Evolutionary conservation across 2,113 vertebrate species (phyloP).

Genomic region (Oncorhynchus gorbuscha): DNA sequence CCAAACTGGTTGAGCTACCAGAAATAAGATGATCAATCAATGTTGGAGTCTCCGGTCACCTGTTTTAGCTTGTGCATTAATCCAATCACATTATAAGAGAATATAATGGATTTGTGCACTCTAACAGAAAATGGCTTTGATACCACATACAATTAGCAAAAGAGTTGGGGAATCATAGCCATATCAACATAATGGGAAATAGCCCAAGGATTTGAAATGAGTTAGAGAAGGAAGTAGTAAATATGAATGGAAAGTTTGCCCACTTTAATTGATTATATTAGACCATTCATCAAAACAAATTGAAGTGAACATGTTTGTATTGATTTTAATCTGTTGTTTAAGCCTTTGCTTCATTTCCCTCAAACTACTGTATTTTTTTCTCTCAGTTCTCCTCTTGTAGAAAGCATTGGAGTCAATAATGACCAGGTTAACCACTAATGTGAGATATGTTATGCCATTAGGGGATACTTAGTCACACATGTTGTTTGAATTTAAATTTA

Average conservation of each 20-base stretch:
- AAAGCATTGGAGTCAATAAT: background rate
- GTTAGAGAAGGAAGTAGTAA: constrained; percentile 73
- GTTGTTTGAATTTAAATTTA: background rate
- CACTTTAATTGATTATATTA: constrained; percentile 69
- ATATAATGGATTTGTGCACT: constrained; percentile 99
- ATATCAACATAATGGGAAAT: constrained; percentile 82
- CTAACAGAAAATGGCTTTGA: constrained; percentile 99
- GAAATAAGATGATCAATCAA: constrained; percentile 97
- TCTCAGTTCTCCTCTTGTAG: no score
- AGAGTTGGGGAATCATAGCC: constrained; percentile 82
- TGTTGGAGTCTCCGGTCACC: constrained; percentile 69
- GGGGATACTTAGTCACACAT: background rate
- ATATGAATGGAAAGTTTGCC: constrained; percentile 66
- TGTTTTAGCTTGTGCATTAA: constrained; percentile 86
- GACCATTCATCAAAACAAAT: constrained; percentile 65
- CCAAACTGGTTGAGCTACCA: constrained; percentile 53
- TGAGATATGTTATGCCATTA: background rate
- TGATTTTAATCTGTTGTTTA: constrained; percentile 70
- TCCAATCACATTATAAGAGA: constrained; percentile 89
- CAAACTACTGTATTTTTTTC: constrained; percentile 22
- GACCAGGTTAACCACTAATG: background rate
- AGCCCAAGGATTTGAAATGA: constrained; percentile 82
- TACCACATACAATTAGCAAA: constrained; percentile 92
- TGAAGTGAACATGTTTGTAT: constrained; percentile 61
- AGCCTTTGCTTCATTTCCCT: constrained; percentile 55